A percentile compares a stretch with the other conserved stretches of the same genome.
These are phyloP conservation scores for Hypolimnas misippus DNA, from an alignment of 2,888 invertebrate species.

Conservation along the genomic window DNA sequence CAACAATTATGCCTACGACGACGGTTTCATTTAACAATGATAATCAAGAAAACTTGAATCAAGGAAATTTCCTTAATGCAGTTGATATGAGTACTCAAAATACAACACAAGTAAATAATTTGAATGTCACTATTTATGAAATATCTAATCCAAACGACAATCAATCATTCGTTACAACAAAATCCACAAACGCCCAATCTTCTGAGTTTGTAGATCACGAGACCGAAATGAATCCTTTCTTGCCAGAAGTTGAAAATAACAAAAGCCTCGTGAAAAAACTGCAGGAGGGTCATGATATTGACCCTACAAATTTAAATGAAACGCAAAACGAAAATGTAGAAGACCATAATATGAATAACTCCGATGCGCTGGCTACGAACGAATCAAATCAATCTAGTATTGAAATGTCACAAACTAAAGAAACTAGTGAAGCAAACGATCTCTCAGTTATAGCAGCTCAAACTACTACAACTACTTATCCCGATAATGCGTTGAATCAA, in stretches of 20 bases:
- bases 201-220: constrained; percentile 72
- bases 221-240: constrained; percentile 87
- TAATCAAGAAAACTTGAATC: constrained; percentile 20
- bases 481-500: constrained; percentile 51
- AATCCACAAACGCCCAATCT: constrained; percentile 57
- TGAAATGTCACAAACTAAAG: constrained; percentile 23
- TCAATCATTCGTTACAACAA: constrained; percentile 52
- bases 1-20: constrained; percentile 41
- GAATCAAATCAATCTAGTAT: constrained; percentile 20
- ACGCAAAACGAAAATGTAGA: constrained; percentile 73
- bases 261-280: constrained; percentile 84
- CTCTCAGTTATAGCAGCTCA: constrained; percentile 29
- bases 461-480: constrained; percentile 33
- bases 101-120: constrained; percentile 60
- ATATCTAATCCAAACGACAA: constrained; percentile 64
- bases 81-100: constrained; percentile 45
- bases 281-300: constrained; percentile 82
- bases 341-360: constrained; percentile 53
- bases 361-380: constrained; percentile 30
- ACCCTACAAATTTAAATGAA: constrained; percentile 68
- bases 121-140: constrained; percentile 77
- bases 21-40: constrained; percentile 26
- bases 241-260: constrained; percentile 86
- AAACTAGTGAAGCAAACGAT: constrained; percentile 21
- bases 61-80: constrained; percentile 28